Conservation (phyloP, 2,113 vertebrate genomes). For the Ameiurus melas region DNA sequence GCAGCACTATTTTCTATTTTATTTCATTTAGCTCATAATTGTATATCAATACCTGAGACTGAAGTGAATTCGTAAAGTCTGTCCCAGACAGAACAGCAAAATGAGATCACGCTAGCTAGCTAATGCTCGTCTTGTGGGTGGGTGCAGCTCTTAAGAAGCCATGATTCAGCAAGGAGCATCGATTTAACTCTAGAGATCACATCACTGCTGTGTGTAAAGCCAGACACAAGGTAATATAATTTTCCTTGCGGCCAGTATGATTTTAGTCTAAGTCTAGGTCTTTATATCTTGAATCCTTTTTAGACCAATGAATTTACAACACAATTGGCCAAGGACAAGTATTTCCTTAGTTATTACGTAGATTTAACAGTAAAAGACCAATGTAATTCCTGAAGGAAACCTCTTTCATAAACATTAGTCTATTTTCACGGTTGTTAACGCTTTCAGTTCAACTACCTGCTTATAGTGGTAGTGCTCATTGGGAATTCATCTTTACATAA, state of each 20-base stretch:
- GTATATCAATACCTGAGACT: neutral
- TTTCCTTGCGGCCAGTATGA: neutral
- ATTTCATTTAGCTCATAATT: neutral
- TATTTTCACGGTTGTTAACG: no score
- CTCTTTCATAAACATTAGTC: no score
- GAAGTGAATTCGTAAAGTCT: neutral
- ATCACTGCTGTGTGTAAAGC: neutral
- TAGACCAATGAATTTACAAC: neutral
- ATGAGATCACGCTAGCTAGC: neutral
- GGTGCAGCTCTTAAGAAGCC: neutral
- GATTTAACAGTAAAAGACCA: neutral
- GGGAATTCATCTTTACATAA: no score
- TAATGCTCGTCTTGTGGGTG: neutral
- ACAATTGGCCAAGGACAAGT: no score
- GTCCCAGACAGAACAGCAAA: neutral
- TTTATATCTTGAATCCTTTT: neutral
- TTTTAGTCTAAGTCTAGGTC: neutral
- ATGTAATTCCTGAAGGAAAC: neutral
- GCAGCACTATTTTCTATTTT: neutral
- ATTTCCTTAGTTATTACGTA: neutral
- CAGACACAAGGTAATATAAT: conserved; percentile 5
- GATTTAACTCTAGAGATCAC: neutral
- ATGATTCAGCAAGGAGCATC: conserved; percentile 31
- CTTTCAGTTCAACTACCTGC: no score
- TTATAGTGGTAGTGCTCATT: no score